A percentile compares a stretch with the other conserved stretches of the same genome.
These are phyloP conservation scores for Triplophysa rosa DNA, from an alignment of 2,113 vertebrate species.

Conservation along the genomic window DNA sequence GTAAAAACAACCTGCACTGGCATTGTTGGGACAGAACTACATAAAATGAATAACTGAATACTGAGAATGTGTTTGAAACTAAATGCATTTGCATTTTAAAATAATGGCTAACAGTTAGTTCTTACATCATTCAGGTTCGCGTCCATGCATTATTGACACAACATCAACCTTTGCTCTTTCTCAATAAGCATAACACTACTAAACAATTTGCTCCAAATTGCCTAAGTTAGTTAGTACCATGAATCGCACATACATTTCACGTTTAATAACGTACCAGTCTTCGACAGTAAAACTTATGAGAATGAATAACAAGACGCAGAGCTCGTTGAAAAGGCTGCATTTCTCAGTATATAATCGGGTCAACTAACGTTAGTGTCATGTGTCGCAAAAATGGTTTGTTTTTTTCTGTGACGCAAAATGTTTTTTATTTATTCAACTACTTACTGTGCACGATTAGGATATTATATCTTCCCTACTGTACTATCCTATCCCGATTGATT, in stretches of 20 bases:
- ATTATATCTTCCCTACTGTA: not conserved
- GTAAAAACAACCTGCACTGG: not conserved
- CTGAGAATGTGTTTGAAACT: not conserved
- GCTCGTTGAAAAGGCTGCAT: not conserved
- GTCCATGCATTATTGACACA: not conserved
- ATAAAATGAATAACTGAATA: not conserved
- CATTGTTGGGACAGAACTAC: not conserved
- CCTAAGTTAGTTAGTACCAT: not conserved
- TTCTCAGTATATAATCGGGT: not conserved
- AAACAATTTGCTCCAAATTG: not conserved
- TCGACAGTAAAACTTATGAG: not conserved
- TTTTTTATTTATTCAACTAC: not conserved
- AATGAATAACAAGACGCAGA: constrained; percentile 5
- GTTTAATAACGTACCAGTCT: constrained; percentile 14
- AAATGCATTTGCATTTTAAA: not conserved
- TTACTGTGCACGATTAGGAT: not conserved
- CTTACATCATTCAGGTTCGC: not conserved
- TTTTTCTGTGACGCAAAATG: not conserved
- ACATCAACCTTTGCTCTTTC: not conserved
- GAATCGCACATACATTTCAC: not conserved
- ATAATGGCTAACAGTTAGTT: not conserved
- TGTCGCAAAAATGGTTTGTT: not conserved
- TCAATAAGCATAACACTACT: not conserved
- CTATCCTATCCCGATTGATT: not conserved
- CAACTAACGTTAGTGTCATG: not conserved